Percentiles rank a stretch among this genome's conserved stretches.
Conservation (phyloP, 2,113 vertebrate genomes). For the Natator depressus region DNA sequence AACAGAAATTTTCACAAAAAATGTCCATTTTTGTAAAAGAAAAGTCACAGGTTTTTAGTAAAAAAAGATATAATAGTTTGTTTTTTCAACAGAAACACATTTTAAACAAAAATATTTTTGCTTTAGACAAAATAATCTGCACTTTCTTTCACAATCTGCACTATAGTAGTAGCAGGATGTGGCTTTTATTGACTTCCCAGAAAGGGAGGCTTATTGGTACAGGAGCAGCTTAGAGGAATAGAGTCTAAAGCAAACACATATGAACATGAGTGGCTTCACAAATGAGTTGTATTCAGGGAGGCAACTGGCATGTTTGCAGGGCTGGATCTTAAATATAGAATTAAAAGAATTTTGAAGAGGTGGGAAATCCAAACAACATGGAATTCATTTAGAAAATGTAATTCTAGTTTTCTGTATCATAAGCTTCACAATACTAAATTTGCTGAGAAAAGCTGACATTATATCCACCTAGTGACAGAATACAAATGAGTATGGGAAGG, state of each 20-base stretch:
- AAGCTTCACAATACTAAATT: not conserved
- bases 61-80: no score
- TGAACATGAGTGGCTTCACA: not conserved
- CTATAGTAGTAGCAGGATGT: not conserved
- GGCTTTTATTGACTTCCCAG: not conserved
- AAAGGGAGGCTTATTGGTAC: not conserved
- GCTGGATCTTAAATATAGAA: not conserved
- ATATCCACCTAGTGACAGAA: not conserved
- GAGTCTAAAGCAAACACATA: not conserved
- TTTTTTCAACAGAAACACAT: not conserved
- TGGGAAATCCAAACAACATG: not conserved
- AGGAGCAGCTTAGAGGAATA: not conserved
- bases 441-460: not conserved
- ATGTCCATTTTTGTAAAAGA: not conserved
- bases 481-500: not conserved
- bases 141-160: not conserved
- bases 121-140: not conserved
- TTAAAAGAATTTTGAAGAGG: not conserved
- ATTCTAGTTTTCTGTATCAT: not conserved
- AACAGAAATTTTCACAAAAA: not conserved
- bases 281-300: not conserved
- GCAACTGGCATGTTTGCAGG: not conserved
- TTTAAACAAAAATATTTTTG: not conserved
- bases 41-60: not conserved
- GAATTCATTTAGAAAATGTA: not conserved